Percentiles rank a stretch among this genome's conserved stretches.
Conservation (phyloP, 2,113 vertebrate genomes). For the Gallinago paraguaiae region DNA sequence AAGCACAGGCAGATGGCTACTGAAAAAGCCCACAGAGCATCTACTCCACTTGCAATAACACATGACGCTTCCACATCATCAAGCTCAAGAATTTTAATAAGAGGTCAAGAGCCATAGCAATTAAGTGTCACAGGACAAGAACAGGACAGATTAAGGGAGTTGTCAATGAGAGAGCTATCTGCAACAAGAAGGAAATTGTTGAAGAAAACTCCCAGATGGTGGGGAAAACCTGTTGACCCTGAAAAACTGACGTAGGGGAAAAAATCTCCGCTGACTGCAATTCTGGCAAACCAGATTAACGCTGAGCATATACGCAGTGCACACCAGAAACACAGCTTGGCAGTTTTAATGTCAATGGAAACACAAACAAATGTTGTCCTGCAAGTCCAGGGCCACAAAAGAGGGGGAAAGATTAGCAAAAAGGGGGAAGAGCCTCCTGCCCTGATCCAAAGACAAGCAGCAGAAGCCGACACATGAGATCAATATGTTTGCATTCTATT, state of each 20-base stretch:
- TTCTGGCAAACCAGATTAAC: background rate
- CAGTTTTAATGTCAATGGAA: background rate
- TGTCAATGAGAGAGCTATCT: background rate
- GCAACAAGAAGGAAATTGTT: background rate
- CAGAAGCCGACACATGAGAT: background rate
- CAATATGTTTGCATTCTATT: background rate
- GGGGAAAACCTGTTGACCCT: background rate
- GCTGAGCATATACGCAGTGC: background rate
- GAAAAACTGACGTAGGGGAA: background rate
- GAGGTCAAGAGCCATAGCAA: background rate
- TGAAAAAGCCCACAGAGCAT: background rate
- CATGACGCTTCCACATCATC: background rate
- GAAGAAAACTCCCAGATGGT: background rate
- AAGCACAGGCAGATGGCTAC: background rate
- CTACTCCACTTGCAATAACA: background rate
- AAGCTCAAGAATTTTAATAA: background rate
- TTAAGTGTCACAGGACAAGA: background rate
- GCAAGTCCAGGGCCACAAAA: background rate
- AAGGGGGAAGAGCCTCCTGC: background rate
- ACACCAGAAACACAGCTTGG: background rate
- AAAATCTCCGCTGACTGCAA: background rate
- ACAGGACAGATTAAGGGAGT: constrained; percentile 7
- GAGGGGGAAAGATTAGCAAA: background rate
- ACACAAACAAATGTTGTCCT: background rate
- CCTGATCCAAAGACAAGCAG: background rate